phyloP scores from a whole-genome alignment of 2,113 vertebrate genomes.

The Cyphomyrus discorhynchus region DNA sequence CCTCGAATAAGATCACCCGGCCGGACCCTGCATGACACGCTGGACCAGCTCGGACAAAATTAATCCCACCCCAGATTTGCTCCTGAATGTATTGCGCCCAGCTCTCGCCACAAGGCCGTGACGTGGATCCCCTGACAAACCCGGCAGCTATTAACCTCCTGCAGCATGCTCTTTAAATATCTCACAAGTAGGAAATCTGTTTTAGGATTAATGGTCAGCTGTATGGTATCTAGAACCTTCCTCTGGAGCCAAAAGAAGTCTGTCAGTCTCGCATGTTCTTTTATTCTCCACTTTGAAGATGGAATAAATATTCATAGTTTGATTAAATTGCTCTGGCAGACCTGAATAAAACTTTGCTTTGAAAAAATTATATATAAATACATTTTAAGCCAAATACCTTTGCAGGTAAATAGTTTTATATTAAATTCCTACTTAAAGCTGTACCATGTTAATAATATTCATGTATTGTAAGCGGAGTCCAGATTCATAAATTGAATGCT shows the following conservation, averaged over 20 bases:
- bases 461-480: not conserved
- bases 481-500: not conserved
- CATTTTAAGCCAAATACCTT: not conserved
- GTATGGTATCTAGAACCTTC: conserved; percentile 33
- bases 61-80: conserved; percentile 35
- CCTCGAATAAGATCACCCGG: conserved; percentile 28
- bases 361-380: not conserved
- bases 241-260: conserved; percentile 40
- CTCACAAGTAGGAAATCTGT: conserved; percentile 45
- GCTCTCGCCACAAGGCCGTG: conserved; percentile 40
- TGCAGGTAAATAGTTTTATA: not conserved
- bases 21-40: conserved; percentile 45
- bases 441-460: not conserved
- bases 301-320: not conserved
- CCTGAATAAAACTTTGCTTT: not conserved
- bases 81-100: conserved; percentile 31
- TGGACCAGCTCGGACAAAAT: conserved; percentile 42
- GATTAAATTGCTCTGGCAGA: not conserved
- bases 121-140: conserved; percentile 32
- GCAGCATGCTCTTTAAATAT: conserved; percentile 44
- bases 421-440: not conserved
- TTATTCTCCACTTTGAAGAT: not conserved
- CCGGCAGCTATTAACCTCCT: conserved; percentile 36
- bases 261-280: not conserved
- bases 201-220: conserved; percentile 46